Conservation (phyloP, 2,888 invertebrate species). For the Plagodis dolabraria region DNA sequence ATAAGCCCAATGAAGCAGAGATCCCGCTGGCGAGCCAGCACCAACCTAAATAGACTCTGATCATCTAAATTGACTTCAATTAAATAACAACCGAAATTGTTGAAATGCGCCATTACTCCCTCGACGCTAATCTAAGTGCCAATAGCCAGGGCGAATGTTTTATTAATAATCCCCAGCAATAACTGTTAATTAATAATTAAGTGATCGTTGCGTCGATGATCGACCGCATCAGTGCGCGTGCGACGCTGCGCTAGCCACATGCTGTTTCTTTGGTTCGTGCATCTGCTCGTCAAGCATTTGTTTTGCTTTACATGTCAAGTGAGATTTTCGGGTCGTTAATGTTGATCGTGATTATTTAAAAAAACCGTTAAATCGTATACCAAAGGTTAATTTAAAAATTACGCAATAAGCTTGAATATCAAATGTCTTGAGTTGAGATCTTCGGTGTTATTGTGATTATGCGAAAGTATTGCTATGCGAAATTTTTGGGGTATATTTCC, state of each 20-base stretch:
- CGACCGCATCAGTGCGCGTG: conserved; percentile 64
- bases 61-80: conserved; percentile 86
- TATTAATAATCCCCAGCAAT: conserved; percentile 80
- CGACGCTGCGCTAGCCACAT: conserved; percentile 41
- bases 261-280: conserved; percentile 18
- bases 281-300: conserved; percentile 7
- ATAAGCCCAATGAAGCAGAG: conserved; percentile 85
- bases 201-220: conserved; percentile 65
- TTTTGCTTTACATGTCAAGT: conserved; percentile 7
- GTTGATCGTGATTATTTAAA: too few species aligned
- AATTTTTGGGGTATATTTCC: conserved; percentile 51
- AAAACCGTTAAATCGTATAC: too few species aligned
- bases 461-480: conserved; percentile 5
- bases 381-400: too few species aligned
- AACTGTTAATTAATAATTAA: conserved; percentile 83
- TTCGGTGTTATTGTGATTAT: conserved; percentile 2
- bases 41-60: conserved; percentile 86
- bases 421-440: background rate
- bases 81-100: conserved; percentile 86
- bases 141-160: conserved; percentile 84
- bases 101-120: conserved; percentile 85
- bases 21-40: conserved; percentile 84
- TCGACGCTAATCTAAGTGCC: conserved; percentile 84
- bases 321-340: conserved; percentile 1
- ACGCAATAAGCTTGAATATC: background rate